Evolutionary conservation across 2,888 invertebrate genomes (phyloP), one percentile per base, ranked within the genome.

Genomic region (Oeneis ivallda): DNA sequence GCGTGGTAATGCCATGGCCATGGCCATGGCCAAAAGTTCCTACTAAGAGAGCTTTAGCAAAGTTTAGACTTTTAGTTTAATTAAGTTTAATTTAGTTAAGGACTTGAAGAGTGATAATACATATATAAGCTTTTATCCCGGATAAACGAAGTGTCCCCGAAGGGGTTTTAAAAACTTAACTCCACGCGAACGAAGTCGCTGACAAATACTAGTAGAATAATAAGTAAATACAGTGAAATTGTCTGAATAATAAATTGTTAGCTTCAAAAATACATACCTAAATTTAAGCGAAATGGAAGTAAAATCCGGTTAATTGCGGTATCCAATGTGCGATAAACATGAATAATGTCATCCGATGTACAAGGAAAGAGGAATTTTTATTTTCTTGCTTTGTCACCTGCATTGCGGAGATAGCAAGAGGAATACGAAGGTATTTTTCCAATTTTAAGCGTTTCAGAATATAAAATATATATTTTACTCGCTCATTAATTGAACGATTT

Each of bases 381-480:
- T 87, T 86, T 85, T 84, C 83, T 85, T 83, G 82, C 79, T 84
- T 82, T 85, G 84, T 87, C 85, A 88, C 89, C 88, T 90, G 89
- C 77, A 81, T 78, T 75, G 70, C 69, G 47, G 74, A 83, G 87
- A 89, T 88, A 88, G 82, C 80, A 75, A 69, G 67, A 72, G 59
- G 63, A 57, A 61, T 65, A 50, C 56, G 26, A 43, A 62, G 52
- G 71, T 70, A 65, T 62, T 59, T 60, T 65, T 70, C 41, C 60
- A 65, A 54, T 67, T 62, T 69, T 65, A 65, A 56, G 56, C 56
- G 13, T 56, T 41, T 13, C 41, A 39, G 19, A 56, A 56, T 41
- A 56, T 56, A 47, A 57, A 71, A 66, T 67, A 69, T 56, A 66
- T 52, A 70, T 62, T 64, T 59, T 41, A 59, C 62, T 45, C 60